Evolutionary conservation across 2,888 invertebrate genomes (phyloP).

Genomic region (Panzeria rudis): DNA sequence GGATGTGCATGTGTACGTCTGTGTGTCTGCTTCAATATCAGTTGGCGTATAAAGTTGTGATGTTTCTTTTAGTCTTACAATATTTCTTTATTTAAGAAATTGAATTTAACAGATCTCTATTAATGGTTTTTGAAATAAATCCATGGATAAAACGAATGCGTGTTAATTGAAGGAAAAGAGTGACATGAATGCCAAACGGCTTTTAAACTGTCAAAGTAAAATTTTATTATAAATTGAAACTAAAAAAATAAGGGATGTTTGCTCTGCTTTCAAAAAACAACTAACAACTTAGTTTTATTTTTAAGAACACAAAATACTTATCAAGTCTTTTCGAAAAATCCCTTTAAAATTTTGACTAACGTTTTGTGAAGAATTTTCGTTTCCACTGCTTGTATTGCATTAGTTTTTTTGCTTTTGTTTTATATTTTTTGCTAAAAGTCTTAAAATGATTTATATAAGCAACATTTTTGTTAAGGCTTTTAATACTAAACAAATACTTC

Average conservation of each 20-base stretch:
- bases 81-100: not conserved
- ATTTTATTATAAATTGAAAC: not conserved
- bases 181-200: not conserved
- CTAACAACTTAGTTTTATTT: no score
- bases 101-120: not conserved
- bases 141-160: not conserved
- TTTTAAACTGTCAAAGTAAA: not conserved
- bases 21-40: no score
- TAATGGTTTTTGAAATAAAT: not conserved
- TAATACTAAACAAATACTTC: conserved; percentile 22
- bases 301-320: no score
- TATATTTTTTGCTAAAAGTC: not conserved
- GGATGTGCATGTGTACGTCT: not conserved
- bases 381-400: not conserved
- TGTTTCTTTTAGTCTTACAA: not conserved
- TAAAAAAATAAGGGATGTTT: not conserved
- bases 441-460: not conserved
- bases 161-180: not conserved
- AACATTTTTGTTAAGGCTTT: conserved; percentile 11
- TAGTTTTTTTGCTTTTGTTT: not conserved
- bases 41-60: not conserved
- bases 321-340: no score
- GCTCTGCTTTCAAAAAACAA: no score
- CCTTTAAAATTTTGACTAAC: no score
- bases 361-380: not conserved